A percentile compares a stretch with the other conserved stretches of the same genome.
Evolutionary conservation across 1,140 invertebrate genomes (phyloP).

Genomic region (Bombus superbus): DNA sequence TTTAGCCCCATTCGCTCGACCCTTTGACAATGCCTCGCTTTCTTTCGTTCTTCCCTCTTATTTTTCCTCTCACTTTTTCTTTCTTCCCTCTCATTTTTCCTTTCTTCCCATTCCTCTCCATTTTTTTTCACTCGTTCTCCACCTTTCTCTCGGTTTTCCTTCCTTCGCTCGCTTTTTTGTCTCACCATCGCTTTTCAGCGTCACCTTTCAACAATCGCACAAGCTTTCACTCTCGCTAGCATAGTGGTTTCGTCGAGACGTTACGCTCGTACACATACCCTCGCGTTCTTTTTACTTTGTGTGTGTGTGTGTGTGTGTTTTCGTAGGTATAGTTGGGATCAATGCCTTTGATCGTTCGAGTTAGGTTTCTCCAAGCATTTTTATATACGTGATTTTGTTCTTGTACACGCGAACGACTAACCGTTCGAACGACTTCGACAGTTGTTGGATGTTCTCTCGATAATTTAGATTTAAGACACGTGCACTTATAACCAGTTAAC

Average conservation of each 20-base stretch:
- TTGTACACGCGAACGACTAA: not conserved
- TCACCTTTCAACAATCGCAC: not conserved
- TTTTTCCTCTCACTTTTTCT: not conserved
- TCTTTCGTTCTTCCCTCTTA: slow-evolving; percentile 43
- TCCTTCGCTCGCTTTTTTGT: not conserved
- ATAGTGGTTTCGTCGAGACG: not conserved
- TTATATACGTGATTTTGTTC: not conserved
- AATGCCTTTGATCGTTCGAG: not conserved
- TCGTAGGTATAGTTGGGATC: not conserved
- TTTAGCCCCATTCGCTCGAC: slow-evolving; percentile 40
- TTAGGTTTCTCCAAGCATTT: no score
- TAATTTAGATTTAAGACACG: not conserved
- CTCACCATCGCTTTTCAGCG: not conserved
- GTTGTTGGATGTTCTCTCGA: not conserved
- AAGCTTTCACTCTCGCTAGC: not conserved
- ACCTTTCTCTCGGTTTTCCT: slow-evolving; percentile 27
- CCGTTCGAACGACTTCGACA: no score
- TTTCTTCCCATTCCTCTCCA: not conserved
- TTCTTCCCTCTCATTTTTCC: not conserved
- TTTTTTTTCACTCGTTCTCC: slow-evolving; percentile 22
- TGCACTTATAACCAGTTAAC: not conserved
- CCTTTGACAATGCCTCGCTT: slow-evolving; percentile 38
- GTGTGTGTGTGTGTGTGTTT: no score
- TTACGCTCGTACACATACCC: not conserved
- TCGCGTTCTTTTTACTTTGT: not conserved